phyloP scores from a whole-genome alignment of 2,797 vertebrate genomes.

The Syngnathus rostellatus region DNA sequence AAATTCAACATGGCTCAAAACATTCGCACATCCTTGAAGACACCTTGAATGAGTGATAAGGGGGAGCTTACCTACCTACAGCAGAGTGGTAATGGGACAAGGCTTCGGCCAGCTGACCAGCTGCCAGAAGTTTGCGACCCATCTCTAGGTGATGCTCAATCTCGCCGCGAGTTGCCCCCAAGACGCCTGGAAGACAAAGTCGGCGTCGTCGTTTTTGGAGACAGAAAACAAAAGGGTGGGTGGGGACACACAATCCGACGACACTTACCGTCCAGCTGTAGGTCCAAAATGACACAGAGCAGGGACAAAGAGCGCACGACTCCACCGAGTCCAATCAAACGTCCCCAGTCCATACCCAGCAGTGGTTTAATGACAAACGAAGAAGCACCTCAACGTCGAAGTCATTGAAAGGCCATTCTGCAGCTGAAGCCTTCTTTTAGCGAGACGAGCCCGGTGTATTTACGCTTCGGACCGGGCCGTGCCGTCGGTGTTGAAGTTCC shows the following conservation, averaged over 20 bases:
- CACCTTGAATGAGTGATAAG: background rate
- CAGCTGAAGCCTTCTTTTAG: conserved; percentile 8
- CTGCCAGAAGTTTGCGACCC: conserved; percentile 79
- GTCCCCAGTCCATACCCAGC: conserved; percentile 62
- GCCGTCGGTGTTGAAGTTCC: conserved; percentile 56
- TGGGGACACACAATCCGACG: background rate
- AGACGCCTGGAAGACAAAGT: conserved; percentile 56
- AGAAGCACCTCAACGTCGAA: conserved; percentile 8
- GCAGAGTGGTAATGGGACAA: conserved; percentile 82
- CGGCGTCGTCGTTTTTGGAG: background rate
- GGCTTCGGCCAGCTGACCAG: conserved; percentile 79
- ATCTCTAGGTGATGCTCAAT: conserved; percentile 82
- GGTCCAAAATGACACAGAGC: conserved; percentile 76
- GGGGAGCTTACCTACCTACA: conserved; percentile 76
- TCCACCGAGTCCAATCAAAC: conserved; percentile 65
- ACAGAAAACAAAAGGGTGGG: too few species aligned
- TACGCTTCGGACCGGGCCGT: conserved; percentile 23
- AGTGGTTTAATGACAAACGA: conserved; percentile 13
- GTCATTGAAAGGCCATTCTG: background rate
- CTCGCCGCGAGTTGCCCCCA: conserved; percentile 74
- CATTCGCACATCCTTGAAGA: background rate
- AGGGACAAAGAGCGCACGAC: conserved; percentile 74
- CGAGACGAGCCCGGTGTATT: conserved; percentile 38
- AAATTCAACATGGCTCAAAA: background rate
- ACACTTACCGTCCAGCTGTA: conserved; percentile 75